Evolutionary conservation across 2,797 vertebrate genomes (phyloP), one percentile per base, ranked within the genome.

Genomic region (Buceros bicornis): DNA sequence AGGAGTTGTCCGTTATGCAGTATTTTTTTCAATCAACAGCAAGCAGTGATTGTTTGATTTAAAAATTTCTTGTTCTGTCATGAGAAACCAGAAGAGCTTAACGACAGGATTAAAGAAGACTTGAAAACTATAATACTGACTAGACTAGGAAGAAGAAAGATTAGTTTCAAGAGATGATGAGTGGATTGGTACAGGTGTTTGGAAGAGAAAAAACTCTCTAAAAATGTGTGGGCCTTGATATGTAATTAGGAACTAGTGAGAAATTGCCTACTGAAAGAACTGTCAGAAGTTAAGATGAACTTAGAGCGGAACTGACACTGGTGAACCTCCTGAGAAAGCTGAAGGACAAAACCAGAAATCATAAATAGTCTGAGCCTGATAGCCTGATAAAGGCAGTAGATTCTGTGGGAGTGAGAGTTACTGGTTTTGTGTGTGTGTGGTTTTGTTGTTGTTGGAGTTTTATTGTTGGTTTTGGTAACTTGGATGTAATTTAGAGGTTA

Each of bases 231-330:
- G 82, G 53, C 74, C 76, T 93, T 92, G 43, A 67, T 80, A 73
- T 33, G 35, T 71, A 92, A 78, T 96, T 96, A 90, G 48, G 61
- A 94, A 74, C 89, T 94, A 89, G 95, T 47, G 79, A 86, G 47
- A 91, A 80, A 87, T 92, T 94, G 53, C 50, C 28, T 85, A 12
- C 84, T 92, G 78, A 47, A 78, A 67, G 53, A 89, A 85, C 22
- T 89, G 57, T 91, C 60, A 85, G 56, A 93, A 81, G 47, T 40
- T 57, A 80, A 93, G 87, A 82, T 96, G 31, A 48, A 48, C 24
- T 48, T 48, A 24, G 21, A 87, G 78, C 33, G 35, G 71, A 65
- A 85, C 53, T 91, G 74, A 87, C 64, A 72, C 19, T 85, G 84
- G 29, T 11, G 7, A 94, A 45, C 21, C 81, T 91, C 58, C 56